Conservation (phyloP, 2,113 vertebrate species). For the Nesoenas mayeri region DNA sequence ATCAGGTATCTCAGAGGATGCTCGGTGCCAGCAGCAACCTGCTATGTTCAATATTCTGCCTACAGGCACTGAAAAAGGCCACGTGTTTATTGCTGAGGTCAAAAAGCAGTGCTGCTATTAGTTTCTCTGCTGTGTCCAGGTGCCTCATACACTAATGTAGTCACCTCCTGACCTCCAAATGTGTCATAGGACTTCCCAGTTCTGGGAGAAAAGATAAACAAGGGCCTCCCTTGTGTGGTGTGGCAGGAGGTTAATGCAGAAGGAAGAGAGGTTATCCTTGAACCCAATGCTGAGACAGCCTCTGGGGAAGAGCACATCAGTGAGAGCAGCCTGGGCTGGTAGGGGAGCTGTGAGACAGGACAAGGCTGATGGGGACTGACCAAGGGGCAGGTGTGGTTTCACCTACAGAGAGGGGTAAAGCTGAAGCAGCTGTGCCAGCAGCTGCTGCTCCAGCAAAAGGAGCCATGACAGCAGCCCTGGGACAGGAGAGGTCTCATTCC, state of each 20-base stretch:
- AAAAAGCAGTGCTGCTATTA: not conserved
- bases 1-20: not conserved
- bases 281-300: fast-evolving
- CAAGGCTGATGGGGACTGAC: not conserved
- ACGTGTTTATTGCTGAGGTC: fast-evolving
- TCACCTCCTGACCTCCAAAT: not conserved
- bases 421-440: not conserved
- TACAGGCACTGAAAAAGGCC: not conserved
- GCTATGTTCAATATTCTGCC: not conserved
- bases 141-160: fast-evolving
- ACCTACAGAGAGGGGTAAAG: not conserved
- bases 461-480: not conserved
- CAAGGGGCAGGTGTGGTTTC: not conserved
- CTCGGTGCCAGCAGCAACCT: fast-evolving
- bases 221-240: not conserved
- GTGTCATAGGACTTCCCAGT: not conserved
- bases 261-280: not conserved
- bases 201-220: not conserved
- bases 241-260: fast-evolving
- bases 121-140: not conserved
- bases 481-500: not conserved
- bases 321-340: not conserved
- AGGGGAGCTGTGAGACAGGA: not conserved
- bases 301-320: not conserved
- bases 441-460: not conserved